A percentile compares a stretch with the other conserved stretches of the same genome.
These are phyloP conservation scores for Thinocorus orbignyianus DNA, from an alignment of 2,113 vertebrate genomes.

Conservation along the genomic window DNA sequence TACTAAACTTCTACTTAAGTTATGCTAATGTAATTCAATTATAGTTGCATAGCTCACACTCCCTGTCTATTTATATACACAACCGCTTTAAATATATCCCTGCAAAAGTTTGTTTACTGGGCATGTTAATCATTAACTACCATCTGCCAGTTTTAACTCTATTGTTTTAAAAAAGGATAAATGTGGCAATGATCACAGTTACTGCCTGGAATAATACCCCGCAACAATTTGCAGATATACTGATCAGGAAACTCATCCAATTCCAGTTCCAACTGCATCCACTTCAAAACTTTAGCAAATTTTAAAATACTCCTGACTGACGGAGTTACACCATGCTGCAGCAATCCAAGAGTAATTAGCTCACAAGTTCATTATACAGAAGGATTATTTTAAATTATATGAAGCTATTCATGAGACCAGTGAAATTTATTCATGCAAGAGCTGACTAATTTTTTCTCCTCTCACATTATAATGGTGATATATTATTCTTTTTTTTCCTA, in stretches of 20 bases:
- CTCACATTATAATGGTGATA: neutral
- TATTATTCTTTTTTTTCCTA: neutral
- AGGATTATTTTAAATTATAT: constrained; percentile 44
- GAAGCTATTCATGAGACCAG: neutral
- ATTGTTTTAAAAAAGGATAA: constrained; percentile 4
- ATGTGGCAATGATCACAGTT: neutral
- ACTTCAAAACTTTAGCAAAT: neutral
- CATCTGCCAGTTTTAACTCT: constrained; percentile 20
- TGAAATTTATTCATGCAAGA: constrained; percentile 19
- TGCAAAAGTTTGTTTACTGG: constrained; percentile 23
- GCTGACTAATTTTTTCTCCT: neutral
- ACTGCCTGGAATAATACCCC: neutral
- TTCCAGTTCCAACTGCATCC: neutral
- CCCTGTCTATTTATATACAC: constrained; percentile 31
- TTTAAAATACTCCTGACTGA: neutral
- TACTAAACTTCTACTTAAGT: constrained; percentile 35
- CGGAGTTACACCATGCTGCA: neutral
- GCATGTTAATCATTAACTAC: constrained; percentile 40
- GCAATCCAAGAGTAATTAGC: constrained; percentile 32
- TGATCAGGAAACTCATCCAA: neutral
- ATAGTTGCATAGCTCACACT: constrained; percentile 19
- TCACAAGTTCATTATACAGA: constrained; percentile 11
- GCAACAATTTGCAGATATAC: neutral
- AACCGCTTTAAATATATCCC: constrained; percentile 27
- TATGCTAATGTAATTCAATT: constrained; percentile 60